Base-by-base conservation (phyloP, 2,888 invertebrate genomes). In the Lasioglossum marginatum region DNA sequence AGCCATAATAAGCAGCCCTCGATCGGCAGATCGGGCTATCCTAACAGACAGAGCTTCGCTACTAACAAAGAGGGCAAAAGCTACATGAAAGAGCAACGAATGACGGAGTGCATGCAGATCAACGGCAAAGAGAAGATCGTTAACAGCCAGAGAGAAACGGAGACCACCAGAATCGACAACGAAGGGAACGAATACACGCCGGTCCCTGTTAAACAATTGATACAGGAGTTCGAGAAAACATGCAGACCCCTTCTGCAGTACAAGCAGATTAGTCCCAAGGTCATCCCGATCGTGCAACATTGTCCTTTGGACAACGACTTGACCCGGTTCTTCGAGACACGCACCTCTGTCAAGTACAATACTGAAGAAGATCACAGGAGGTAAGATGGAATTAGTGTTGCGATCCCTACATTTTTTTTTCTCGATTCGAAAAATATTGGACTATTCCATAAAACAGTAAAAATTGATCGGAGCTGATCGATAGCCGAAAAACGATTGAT, bases 151-250 rank as follows among this genome's bases (percentile, higher is more conserved):
- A 77, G 79, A 6, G 82, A 70, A 10, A 70, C 45, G 10, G 80
- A 76, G 19, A 72, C 37, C 1, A 60, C 12, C 14, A 72, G 45
- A 5, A 37, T 81, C 8, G 81, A 86, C 4, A 81, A 72, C 43
- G 93, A 91, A 10, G 93, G 93, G 31, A 92, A 77, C 77, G 94
- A 95, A 12, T 94, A 95, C 79, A 95, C 95, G 0, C 95, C 95
- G 52, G 92, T 95, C 6, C 95, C 95, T 14, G 95, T 96, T 3
- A 95, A 95, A 83, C 95, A 95, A 74, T 92, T 97, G 52, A 97
- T 97, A 75, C 95, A 96, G 85, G 96, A 96, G 88, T 97, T 97
- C 90, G 97, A 97, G 91, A 96, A 96, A 91, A 96, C 96, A n/a
- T 95, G 96, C n/a, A 95, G 96, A 93, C 96, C 96, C 1, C 92